Base-by-base conservation (phyloP, 2,797 vertebrate genomes). In the Micromesistius poutassou region DNA sequence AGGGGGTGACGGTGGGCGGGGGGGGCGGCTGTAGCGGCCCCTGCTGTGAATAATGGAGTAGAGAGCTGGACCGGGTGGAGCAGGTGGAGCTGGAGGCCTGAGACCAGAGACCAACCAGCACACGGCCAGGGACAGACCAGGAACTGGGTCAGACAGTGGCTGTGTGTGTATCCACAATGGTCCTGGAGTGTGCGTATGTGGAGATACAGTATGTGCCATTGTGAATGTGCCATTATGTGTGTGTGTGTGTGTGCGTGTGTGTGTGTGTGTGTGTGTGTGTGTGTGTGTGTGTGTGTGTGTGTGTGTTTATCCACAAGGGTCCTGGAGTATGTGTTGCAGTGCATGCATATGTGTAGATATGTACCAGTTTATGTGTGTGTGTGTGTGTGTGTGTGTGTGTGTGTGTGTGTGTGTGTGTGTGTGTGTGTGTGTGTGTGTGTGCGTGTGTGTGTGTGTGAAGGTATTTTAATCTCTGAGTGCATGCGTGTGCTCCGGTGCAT, bases 21-120 rank as follows among this genome's bases (percentile, higher is more conserved):
- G 84, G 9, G 30, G 73, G 73, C 36, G 76, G 62, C 87, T 85
- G 87, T 87, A 91, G 90, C 89, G 88, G 88, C 50, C 80, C 80
- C 36, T 35, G 76, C 79, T 76, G 89, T 94, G 84, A 94, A 94
- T 94, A 89, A 94, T 94, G 93, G 92, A 89, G 90, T 80, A 86
- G 81, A 86, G 77, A 73, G 84, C 88, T 79, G 86, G 87, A 87
- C 83, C 73, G 42, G 80, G 62, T 30, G 68, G 68, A 71, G n/a
- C n/a, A n/a, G 88, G 84, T 83, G 79, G 84, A 84, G 84, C 88
- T 87, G 86, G 75, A 78, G 16, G 40, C 10, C 40, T 14, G 80
- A 81, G 83, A 87, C 87, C 66, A 73, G 72, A 81, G 75, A 76
- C 72, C 6, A 71, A 81, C 73, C 70, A 68, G 74, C 36, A 75